Conservation (phyloP, 2,113 vertebrate genomes). For the Phylloscopus trochiloides region DNA sequence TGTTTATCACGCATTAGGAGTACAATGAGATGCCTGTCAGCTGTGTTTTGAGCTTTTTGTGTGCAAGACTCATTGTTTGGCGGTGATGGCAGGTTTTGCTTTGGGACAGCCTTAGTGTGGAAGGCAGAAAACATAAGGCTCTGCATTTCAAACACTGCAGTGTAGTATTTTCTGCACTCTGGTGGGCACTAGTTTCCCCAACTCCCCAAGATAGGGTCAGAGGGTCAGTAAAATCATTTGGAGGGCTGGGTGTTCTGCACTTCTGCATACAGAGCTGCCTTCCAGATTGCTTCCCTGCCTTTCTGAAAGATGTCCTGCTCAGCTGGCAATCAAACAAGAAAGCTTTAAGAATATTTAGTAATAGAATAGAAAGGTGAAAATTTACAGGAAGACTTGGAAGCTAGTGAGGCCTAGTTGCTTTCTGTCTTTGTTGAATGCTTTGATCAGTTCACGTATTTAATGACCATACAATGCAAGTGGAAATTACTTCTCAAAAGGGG, state of each 20-base stretch:
- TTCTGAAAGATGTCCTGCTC: not conserved
- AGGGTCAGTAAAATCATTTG: not conserved
- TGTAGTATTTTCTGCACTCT: not conserved
- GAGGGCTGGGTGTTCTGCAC: fast-evolving
- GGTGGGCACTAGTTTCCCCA: fast-evolving
- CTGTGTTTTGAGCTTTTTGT: conserved; percentile 19
- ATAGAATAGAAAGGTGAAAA: not conserved
- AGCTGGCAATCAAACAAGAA: not conserved
- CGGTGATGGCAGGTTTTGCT: not conserved
- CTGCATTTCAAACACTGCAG: not conserved
- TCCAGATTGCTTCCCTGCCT: not conserved
- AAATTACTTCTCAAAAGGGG: not conserved
- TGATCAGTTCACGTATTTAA: not conserved
- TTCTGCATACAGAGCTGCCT: not conserved
- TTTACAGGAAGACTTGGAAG: not conserved
- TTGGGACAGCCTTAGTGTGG: not conserved
- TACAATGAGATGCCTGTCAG: conserved; percentile 23
- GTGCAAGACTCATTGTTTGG: not conserved
- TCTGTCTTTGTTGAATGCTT: not conserved
- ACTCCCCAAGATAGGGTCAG: not conserved
- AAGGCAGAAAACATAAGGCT: not conserved
- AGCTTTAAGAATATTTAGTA: not conserved
- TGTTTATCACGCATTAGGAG: not conserved
- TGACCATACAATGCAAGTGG: not conserved
- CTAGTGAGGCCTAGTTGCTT: not conserved